phyloP scores from a whole-genome alignment of 2,797 vertebrate genomes.

The Heteromormyrus szaboi region DNA sequence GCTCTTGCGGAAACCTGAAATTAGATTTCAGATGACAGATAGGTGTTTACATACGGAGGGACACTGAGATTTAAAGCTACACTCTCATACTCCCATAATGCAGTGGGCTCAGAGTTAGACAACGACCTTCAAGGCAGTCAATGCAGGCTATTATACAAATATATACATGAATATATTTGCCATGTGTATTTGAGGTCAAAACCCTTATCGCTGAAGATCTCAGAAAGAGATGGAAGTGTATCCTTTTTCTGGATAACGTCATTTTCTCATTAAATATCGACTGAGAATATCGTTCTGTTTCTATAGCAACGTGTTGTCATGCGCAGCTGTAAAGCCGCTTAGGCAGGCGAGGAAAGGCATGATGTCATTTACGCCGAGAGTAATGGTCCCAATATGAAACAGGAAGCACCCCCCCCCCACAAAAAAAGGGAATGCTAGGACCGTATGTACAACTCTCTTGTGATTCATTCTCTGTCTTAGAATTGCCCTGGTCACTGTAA shows the following conservation, averaged over 20 bases:
- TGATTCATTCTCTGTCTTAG: background rate
- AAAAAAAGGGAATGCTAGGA: background rate
- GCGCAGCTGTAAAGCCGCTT: background rate
- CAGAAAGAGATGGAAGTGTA: conserved; percentile 34
- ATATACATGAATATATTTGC: background rate
- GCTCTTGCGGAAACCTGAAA: conserved; percentile 90
- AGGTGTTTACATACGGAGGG: background rate
- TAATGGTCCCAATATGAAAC: background rate
- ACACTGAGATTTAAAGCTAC: background rate
- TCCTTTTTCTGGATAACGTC: conserved; percentile 29
- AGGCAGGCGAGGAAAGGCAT: background rate
- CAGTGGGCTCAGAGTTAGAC: background rate
- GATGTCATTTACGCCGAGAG: background rate
- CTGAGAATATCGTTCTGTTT: conserved; percentile 20
- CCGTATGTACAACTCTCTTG: background rate
- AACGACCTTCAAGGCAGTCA: background rate
- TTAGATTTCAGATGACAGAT: conserved; percentile 26
- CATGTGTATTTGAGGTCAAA: background rate
- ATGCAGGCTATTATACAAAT: background rate
- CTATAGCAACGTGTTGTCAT: conserved; percentile 20
- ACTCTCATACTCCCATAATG: background rate
- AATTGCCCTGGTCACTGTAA: background rate
- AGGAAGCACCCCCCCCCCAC: background rate
- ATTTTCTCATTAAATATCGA: conserved; percentile 39
- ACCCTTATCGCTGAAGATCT: conserved; percentile 40